These are phyloP conservation scores for Rhagoletis zephyria DNA, from an alignment of 1,140 invertebrate genomes.

Conservation along the genomic window DNA sequence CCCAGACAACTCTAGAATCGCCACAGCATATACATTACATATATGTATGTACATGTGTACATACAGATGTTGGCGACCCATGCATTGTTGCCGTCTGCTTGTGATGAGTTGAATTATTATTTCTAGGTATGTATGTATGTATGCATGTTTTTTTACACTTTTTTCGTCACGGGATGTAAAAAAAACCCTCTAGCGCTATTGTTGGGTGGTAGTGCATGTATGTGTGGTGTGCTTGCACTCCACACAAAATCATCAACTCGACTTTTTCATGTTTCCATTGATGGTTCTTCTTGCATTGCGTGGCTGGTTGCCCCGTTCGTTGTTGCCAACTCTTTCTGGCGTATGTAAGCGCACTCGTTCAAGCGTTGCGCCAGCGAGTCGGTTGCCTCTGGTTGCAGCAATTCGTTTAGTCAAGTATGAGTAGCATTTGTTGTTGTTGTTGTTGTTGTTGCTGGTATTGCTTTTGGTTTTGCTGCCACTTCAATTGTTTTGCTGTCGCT, in stretches of 20 bases:
- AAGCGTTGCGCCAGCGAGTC: neutral
- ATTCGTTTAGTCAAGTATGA: neutral
- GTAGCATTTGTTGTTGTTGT: neutral
- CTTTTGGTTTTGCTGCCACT: conserved; percentile 1
- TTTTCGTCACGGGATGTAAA: neutral
- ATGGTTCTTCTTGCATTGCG: conserved; percentile 47
- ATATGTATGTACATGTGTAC: neutral
- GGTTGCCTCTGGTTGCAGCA: neutral
- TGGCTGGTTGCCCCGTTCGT: no score
- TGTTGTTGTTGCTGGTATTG: neutral
- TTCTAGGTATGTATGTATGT: neutral
- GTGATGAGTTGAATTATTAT: conserved; percentile 33
- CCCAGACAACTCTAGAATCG: no score
- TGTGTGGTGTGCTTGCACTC: neutral
- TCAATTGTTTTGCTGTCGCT: conserved; percentile 48
- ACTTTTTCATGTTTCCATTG: conserved; percentile 53
- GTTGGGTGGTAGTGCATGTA: neutral
- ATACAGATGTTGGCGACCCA: neutral
- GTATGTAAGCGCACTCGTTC: neutral
- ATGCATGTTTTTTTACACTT: neutral
- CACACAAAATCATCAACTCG: conserved; percentile 3
- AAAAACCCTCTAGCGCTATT: neutral
- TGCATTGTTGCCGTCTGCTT: conserved; percentile 28
- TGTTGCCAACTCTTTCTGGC: conserved; percentile 12
- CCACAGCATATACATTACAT: neutral